These are phyloP conservation scores for Pungitius pungitius DNA, from an alignment of 2,113 vertebrate species.

Conservation along the genomic window DNA sequence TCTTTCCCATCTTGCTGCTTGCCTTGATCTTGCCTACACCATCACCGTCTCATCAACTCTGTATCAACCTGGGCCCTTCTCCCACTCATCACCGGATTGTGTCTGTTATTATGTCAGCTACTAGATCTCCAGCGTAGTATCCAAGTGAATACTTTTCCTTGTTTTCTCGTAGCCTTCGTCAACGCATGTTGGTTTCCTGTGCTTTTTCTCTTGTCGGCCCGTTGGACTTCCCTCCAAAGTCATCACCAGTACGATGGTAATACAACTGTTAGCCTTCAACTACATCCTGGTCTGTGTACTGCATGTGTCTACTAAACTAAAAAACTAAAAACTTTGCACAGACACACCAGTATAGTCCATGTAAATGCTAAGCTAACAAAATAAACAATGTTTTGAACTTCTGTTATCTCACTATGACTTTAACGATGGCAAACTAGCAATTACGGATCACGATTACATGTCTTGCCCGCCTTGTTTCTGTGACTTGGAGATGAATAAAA, in stretches of 20 bases:
- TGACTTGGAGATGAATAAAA: slow-evolving; percentile 1
- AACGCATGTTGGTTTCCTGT: background rate
- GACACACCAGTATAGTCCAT: background rate
- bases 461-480: background rate
- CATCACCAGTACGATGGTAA: background rate
- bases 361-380: background rate
- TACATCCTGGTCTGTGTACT: background rate
- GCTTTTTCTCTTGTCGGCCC: background rate
- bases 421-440: background rate
- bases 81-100: background rate
- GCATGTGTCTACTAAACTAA: background rate
- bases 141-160: background rate
- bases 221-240: background rate
- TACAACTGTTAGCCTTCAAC: background rate
- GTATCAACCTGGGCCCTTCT: background rate
- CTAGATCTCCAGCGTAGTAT: background rate
- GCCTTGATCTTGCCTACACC: background rate
- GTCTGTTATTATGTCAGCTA: background rate
- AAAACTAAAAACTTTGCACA: background rate
- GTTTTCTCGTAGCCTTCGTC: background rate
- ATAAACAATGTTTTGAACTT: background rate
- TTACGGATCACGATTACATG: background rate
- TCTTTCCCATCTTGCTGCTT: background rate
- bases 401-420: background rate
- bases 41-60: background rate